These are phyloP conservation scores for Periophthalmus magnuspinnatus DNA, from an alignment of 2,797 vertebrate species.

Conservation along the genomic window DNA sequence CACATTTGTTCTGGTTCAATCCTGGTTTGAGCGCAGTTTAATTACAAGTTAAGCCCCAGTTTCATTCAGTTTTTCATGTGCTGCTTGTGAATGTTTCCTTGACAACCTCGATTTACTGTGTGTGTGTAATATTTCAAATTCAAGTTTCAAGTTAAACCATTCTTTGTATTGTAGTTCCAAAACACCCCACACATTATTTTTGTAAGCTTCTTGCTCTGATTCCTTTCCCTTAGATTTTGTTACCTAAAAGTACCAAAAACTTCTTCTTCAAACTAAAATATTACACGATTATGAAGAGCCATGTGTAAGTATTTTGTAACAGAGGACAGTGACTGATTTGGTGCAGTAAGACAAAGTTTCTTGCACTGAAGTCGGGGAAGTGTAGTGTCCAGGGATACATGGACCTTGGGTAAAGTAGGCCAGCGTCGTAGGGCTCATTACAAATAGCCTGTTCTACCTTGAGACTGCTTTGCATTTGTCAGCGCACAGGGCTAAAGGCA, in stretches of 20 bases:
- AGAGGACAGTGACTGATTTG: slow-evolving; percentile 4
- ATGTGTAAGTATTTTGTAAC: slow-evolving; percentile 3
- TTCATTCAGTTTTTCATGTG: too few species aligned
- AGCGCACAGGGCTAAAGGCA: not conserved
- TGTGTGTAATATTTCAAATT: too few species aligned
- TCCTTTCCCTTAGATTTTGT: too few species aligned
- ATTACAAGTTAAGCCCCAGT: too few species aligned
- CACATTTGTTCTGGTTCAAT: not conserved
- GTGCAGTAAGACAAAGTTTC: slow-evolving; percentile 5
- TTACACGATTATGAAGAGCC: not conserved
- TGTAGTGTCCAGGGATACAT: not conserved
- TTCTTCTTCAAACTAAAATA: not conserved
- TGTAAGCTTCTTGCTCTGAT: too few species aligned
- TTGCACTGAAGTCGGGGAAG: not conserved
- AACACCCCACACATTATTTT: too few species aligned
- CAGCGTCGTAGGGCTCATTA: not conserved
- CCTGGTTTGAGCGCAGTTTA: not conserved
- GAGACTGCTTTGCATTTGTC: not conserved
- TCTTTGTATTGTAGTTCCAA: too few species aligned
- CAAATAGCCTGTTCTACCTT: slow-evolving; percentile 5
- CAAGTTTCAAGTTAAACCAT: too few species aligned
- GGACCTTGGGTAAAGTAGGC: slow-evolving; percentile 13
- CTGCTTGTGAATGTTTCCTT: too few species aligned
- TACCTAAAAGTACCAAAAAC: too few species aligned
- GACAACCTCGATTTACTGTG: too few species aligned